A percentile compares a stretch with the other conserved stretches of the same genome.
phyloP scores from a whole-genome alignment of 2,797 vertebrate genomes.

The Muraenolepis orangiensis region DNA sequence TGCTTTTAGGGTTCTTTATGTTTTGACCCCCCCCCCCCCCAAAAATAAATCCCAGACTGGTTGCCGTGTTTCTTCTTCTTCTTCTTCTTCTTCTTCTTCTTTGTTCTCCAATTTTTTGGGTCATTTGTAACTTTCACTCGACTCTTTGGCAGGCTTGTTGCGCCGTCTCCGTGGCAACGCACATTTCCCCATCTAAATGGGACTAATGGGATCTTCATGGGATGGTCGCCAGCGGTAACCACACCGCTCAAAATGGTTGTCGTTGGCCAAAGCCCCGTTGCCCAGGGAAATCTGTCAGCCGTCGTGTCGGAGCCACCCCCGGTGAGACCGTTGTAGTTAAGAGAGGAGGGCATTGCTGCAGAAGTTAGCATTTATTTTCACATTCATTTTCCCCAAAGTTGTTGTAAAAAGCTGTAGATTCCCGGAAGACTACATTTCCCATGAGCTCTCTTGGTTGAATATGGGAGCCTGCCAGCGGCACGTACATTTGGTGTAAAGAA shows the following conservation, averaged over 20 bases:
- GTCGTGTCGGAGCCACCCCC: background rate
- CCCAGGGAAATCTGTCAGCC: background rate
- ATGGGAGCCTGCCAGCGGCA: background rate
- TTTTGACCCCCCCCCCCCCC: no score
- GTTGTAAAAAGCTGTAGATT: background rate
- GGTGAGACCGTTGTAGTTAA: background rate
- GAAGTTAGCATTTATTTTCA: background rate
- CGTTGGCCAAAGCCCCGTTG: background rate
- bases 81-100: no score
- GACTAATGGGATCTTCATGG: background rate
- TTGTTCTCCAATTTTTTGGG: background rate
- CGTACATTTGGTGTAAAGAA: background rate
- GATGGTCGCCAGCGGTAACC: background rate
- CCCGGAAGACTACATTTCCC: background rate
- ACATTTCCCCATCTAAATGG: background rate
- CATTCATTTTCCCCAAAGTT: background rate
- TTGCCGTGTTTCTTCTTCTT: background rate
- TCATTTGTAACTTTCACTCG: background rate
- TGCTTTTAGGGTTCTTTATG: background rate
- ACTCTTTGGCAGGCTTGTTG: slow-evolving; percentile 1
- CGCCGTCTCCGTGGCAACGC: background rate
- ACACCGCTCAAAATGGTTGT: background rate
- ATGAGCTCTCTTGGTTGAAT: background rate
- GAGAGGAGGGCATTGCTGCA: background rate
- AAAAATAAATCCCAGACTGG: background rate